Evolutionary conservation across 1,140 invertebrate genomes (phyloP).

Genomic region (Hyposmocoma kahamanoa): DNA sequence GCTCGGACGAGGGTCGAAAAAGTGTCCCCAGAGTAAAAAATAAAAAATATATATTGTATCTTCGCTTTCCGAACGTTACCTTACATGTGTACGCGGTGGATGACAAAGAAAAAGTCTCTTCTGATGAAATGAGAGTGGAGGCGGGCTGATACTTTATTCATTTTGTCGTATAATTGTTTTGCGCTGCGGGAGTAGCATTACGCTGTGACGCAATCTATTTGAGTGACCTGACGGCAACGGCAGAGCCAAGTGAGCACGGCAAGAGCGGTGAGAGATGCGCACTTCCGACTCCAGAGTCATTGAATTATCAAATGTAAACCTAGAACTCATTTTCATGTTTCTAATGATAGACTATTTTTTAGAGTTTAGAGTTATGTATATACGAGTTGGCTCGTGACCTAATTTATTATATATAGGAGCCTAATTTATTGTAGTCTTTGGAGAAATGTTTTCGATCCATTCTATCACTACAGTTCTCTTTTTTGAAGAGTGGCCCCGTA

Average conservation of each 20-base stretch:
- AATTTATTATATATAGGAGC: too few species aligned
- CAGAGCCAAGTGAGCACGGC: constrained; percentile 35
- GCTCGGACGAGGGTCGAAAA: constrained; percentile 73
- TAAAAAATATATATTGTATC: constrained; percentile 72
- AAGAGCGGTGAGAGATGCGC: constrained; percentile 10
- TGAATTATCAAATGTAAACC: constrained; percentile 45
- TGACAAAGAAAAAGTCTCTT: constrained; percentile 55
- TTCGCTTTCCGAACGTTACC: constrained; percentile 49
- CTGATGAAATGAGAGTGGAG: constrained; percentile 36
- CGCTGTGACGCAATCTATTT: constrained; percentile 60
- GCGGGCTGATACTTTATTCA: constrained; percentile 52
- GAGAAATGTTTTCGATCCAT: too few species aligned
- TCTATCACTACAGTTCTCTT: too few species aligned
- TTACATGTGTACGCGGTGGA: constrained; percentile 41
- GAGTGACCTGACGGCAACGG: constrained; percentile 53
- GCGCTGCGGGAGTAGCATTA: constrained; percentile 38
- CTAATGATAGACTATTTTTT: too few species aligned
- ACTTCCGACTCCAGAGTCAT: constrained; percentile 39
- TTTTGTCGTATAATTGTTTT: constrained; percentile 58
- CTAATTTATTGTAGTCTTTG: too few species aligned
- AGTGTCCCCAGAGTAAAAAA: constrained; percentile 73
- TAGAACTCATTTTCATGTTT: too few species aligned
- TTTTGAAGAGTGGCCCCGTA: too few species aligned
- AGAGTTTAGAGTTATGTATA: too few species aligned
- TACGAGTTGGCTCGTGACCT: too few species aligned